Conservation (phyloP, 2,888 invertebrate species). For the Hipparchia sbordonii region DNA sequence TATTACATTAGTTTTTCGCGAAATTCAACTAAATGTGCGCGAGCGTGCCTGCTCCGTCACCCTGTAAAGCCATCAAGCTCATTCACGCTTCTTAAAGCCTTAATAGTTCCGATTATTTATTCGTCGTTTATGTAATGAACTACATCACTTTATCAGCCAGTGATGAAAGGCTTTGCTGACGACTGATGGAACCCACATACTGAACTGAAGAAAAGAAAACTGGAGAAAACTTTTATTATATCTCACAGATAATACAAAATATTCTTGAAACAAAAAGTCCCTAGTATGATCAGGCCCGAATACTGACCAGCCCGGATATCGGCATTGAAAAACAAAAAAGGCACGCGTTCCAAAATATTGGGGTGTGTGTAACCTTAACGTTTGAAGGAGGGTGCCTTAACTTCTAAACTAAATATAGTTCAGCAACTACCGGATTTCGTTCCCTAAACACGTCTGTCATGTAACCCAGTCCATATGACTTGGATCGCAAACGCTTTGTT, state of each 20-base stretch:
- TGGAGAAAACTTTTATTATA: too few relatives aligned
- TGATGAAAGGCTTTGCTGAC: too few relatives aligned
- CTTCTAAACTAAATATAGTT: conserved; percentile 69
- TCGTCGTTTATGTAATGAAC: too few relatives aligned
- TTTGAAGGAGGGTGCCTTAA: conserved; percentile 56
- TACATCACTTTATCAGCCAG: too few relatives aligned
- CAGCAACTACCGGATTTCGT: conserved; percentile 63
- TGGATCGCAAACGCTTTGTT: background rate
- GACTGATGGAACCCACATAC: too few relatives aligned
- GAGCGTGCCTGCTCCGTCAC: too few relatives aligned
- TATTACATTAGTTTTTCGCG: too few relatives aligned
- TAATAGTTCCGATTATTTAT: too few relatives aligned
- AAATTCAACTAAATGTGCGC: too few relatives aligned
- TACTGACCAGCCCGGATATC: conserved; percentile 54
- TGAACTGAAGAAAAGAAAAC: too few relatives aligned
- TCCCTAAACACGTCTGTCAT: conserved; percentile 50
- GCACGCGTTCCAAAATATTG: conserved; percentile 30
- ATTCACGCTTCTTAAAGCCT: too few relatives aligned
- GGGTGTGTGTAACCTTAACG: conserved; percentile 32
- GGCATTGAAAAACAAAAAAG: conserved; percentile 31
- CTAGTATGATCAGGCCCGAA: background rate
- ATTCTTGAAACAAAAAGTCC: background rate
- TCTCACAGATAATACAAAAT: background rate
- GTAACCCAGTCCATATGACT: background rate
- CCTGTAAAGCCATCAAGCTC: too few relatives aligned